Conservation (phyloP, 2,888 invertebrate species). For the Poecilus cupreus region DNA sequence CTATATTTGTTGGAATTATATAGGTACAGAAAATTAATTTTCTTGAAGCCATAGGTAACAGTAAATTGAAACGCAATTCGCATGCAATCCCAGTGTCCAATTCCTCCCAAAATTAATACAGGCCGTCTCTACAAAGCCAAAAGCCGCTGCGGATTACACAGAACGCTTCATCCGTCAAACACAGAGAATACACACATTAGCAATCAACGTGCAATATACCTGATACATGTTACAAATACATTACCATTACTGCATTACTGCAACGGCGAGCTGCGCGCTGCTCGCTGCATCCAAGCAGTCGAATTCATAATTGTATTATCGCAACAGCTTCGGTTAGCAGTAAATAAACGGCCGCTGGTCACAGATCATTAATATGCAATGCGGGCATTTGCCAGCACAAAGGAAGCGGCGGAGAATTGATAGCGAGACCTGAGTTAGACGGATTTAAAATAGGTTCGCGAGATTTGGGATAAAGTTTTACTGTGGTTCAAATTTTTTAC, state of each 20-base stretch:
- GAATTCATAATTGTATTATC: background rate
- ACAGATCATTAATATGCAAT: background rate
- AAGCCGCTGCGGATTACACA: slow-evolving; percentile 6
- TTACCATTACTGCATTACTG: background rate
- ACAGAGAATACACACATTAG: slow-evolving; percentile 11
- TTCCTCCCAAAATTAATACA: no score
- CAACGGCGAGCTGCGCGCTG: background rate
- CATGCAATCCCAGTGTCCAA: no score
- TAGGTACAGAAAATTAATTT: no score
- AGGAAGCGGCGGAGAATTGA: no score
- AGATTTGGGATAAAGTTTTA: no score
- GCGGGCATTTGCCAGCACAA: no score
- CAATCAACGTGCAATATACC: slow-evolving; percentile 17
- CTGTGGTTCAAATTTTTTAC: no score
- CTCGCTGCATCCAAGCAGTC: background rate
- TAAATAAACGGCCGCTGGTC: background rate
- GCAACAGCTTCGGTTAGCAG: background rate
- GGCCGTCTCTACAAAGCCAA: background rate
- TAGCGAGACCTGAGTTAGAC: no score
- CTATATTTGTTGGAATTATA: no score
- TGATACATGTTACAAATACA: slow-evolving; percentile 30
- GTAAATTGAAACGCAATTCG: no score
- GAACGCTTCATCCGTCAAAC: slow-evolving; percentile 7
- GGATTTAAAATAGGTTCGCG: no score
- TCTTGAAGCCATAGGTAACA: no score